Base-by-base conservation (phyloP, 2,797 vertebrate genomes). In the Oreortyx pictus region DNA sequence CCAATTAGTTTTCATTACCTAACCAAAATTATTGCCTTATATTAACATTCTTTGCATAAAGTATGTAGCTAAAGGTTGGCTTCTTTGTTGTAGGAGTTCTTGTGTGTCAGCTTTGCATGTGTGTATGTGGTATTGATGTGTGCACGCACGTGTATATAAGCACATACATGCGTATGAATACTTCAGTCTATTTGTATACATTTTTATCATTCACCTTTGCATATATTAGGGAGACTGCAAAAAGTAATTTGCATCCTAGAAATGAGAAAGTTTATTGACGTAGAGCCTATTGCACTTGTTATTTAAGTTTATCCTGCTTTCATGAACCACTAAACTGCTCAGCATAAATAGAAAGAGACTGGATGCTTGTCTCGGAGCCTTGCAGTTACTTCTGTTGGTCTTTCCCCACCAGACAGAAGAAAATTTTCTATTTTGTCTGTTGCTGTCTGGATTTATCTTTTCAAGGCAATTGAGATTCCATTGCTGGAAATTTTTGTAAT, bases 1-100 rank as follows among this genome's bases (percentile, higher is more conserved):
- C 93, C 92, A 94, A 94, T 97, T 97, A 94, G 68, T 95, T 97
- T 96, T 96, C 93, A 88, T 97, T 96, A 97, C 83, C 89, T 95
- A 89, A 93, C 86, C 66, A 94, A 96, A 95, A 96, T 93, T 96
- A 92, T 5, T 91, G 49, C 71, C 90, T 59, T 94, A 35, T 94
- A 87, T 95, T 92, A 95, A 82, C 90, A 82, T 91, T 94, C 67
- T 96, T 96, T 89, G 74, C 25, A 59, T 90, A 92, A 91, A 97
- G 59, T 88, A 82, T 88, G 77, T 77, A 88, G 64, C 76, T 70
- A 73, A 88, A 93, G 78, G 49, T 73, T 95, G 50, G 6, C 25
- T 92, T 96, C 80, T 89, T 92, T 83, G 61, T 79, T 88, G 80
- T 57, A 90, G 24, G 65, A 83, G 77, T 61, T 47, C 81, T 44